These are phyloP conservation scores for Eupristina koningsbergeri DNA, from an alignment of 1,140 invertebrate genomes.

Conservation along the genomic window DNA sequence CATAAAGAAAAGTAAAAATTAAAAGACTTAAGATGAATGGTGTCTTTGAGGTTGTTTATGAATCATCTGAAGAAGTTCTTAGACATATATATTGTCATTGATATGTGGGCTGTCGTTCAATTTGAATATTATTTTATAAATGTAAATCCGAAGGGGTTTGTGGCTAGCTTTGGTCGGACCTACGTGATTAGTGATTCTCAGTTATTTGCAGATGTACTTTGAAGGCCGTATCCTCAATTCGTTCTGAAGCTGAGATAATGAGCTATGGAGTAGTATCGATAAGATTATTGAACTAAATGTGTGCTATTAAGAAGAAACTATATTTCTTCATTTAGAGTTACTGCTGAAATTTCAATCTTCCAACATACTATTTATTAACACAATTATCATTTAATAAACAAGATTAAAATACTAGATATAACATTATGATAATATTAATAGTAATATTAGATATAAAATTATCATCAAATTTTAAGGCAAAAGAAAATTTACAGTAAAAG, in stretches of 20 bases:
- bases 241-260: neutral
- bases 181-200: neutral
- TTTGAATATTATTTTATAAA: neutral
- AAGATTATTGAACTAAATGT: neutral
- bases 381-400: neutral
- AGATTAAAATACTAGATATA: no score
- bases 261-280: slow-evolving; percentile 1
- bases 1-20: neutral
- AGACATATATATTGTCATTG: no score
- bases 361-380: slow-evolving; percentile 3
- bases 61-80: no score
- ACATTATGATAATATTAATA: no score
- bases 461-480: no score
- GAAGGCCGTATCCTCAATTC: slow-evolving; percentile 16
- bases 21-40: no score
- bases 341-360: neutral
- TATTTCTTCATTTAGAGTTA: slow-evolving; percentile 16
- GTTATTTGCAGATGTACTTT: neutral
- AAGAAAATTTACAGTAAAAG: neutral
- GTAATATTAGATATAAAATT: no score
- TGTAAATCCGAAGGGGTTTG: neutral
- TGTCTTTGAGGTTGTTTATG: no score
- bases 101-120: no score
- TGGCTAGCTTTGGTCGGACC: neutral
- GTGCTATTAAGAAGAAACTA: neutral